Percentiles rank a stretch among this genome's conserved stretches.
Evolutionary conservation across 2,888 invertebrate genomes (phyloP).

Genomic region (Hirtodrosophila alboralis): DNA sequence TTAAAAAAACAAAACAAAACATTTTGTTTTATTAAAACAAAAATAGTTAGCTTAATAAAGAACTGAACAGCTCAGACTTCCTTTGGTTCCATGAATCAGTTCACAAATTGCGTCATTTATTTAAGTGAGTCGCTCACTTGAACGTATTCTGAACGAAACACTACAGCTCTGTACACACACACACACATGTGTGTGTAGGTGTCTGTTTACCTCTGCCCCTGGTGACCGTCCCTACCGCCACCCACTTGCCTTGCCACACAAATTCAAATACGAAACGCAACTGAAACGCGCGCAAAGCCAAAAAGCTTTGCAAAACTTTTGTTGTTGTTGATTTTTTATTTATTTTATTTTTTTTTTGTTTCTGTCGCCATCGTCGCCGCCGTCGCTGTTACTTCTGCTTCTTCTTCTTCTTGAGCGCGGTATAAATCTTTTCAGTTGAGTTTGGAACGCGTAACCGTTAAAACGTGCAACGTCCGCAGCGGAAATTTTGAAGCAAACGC

Average conservation of each 20-base stretch:
- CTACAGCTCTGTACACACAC: background rate
- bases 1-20: too few species aligned
- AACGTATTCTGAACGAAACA: too few species aligned
- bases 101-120: too few species aligned
- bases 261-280: conserved; percentile 51
- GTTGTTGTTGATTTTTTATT: conserved; percentile 22
- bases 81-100: too few species aligned
- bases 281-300: conserved; percentile 37
- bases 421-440: conserved; percentile 80
- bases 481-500: conserved; percentile 54
- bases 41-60: too few species aligned
- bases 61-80: too few species aligned
- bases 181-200: conserved; percentile 4
- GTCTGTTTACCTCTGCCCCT: conserved; percentile 6
- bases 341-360: conserved; percentile 21
- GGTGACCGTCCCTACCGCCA: conserved; percentile 15
- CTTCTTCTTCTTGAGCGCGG: conserved; percentile 77
- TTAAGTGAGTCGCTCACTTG: too few species aligned
- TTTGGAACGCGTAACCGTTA: conserved; percentile 80
- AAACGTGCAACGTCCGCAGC: conserved; percentile 67
- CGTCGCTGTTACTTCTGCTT: conserved; percentile 28
- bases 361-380: conserved; percentile 32
- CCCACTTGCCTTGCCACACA: conserved; percentile 6
- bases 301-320: conserved; percentile 69
- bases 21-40: too few species aligned